Evolutionary conservation across 2,113 vertebrate genomes (phyloP).

Genomic region (Oryctolagus cuniculus): DNA sequence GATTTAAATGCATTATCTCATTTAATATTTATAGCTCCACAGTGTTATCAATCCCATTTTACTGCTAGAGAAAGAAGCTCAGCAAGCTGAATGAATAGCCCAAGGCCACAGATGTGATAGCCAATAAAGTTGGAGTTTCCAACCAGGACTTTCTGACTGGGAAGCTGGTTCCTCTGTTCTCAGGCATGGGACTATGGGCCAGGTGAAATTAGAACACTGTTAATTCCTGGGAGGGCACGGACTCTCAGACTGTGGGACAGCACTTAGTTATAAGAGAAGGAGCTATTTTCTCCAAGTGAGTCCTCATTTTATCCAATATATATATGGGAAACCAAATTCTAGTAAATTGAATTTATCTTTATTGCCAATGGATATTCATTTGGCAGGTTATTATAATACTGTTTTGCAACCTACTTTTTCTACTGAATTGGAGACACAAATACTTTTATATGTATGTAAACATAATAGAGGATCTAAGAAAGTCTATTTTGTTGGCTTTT

Average conservation of each 20-base stretch:
- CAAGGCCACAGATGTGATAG: neutral
- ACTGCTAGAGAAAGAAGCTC: slow-evolving; percentile 38
- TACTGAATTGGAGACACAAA: slow-evolving; percentile 19
- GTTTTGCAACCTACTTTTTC: neutral
- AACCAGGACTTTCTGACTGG: neutral
- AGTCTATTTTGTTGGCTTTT: slow-evolving; percentile 20
- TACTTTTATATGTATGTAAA: slow-evolving; percentile 7
- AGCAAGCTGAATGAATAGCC: neutral
- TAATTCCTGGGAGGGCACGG: neutral
- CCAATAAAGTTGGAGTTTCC: neutral
- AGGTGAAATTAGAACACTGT: neutral
- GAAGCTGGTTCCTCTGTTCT: neutral
- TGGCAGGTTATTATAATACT: slow-evolving; percentile 19
- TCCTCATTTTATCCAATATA: neutral
- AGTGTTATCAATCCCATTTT: slow-evolving; percentile 16
- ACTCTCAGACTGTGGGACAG: neutral
- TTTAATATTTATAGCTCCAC: slow-evolving; percentile 51
- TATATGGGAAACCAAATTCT: slow-evolving; percentile 50
- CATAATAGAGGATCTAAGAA: neutral
- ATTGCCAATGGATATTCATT: slow-evolving; percentile 5
- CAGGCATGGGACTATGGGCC: neutral
- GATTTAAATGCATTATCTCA: slow-evolving; percentile 21
- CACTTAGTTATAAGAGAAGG: neutral
- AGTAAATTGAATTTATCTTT: slow-evolving; percentile 49
- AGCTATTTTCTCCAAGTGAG: neutral